A percentile compares a stretch with the other conserved stretches of the same genome.
phyloP scores from a whole-genome alignment of 2,888 invertebrate species.

The Spilarctia lutea region DNA sequence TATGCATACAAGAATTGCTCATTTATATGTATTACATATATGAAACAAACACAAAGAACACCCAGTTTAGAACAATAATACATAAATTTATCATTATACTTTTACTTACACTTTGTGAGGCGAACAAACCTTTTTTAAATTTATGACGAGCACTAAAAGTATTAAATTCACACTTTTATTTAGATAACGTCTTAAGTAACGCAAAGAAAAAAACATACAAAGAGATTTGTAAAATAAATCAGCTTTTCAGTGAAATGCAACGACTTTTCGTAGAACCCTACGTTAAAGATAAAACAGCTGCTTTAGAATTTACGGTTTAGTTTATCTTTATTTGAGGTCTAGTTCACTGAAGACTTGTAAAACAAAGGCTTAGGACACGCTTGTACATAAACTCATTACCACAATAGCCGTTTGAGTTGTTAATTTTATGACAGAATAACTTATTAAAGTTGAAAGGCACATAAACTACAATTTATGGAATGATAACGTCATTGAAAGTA shows the following conservation, averaged over 20 bases:
- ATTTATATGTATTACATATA: too few species aligned
- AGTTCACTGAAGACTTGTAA: conserved; percentile 11
- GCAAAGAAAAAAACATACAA: not conserved
- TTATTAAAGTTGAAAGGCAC: not conserved
- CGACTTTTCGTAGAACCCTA: not conserved
- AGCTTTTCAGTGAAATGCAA: not conserved
- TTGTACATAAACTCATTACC: not conserved
- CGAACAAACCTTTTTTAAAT: not conserved
- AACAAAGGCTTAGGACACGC: conserved; percentile 6
- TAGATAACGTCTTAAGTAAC: not conserved
- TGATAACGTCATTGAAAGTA: not conserved
- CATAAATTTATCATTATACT: too few species aligned
- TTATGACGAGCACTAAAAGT: not conserved
- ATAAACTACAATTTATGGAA: not conserved
- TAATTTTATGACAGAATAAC: not conserved
- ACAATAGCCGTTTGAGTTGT: not conserved
- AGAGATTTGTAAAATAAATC: not conserved
- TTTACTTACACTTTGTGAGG: not conserved
- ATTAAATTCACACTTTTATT: not conserved
- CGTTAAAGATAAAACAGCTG: conserved; percentile 9
- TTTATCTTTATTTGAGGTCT: conserved; percentile 12
- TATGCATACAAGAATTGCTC: too few species aligned
- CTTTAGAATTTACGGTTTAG: conserved; percentile 11
- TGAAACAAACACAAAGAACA: too few species aligned
- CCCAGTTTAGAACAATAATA: too few species aligned